Evolutionary conservation across 2,797 vertebrate genomes (phyloP), one percentile per base, ranked within the genome.

Genomic region (Discoglossus pictus): DNA sequence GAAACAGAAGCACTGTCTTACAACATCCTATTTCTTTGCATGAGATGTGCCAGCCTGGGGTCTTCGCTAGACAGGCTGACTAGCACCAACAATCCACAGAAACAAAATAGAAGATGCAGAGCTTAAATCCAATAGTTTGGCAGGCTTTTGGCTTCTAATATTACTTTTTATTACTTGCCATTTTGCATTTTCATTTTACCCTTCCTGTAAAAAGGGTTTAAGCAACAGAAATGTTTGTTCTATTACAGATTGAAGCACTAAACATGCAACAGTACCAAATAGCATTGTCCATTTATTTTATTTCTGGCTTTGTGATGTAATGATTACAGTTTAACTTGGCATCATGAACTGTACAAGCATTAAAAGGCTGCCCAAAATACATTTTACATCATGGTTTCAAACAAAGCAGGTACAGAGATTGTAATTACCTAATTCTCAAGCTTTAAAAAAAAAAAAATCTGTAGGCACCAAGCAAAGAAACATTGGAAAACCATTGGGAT

Each of bases 341-440:
- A 76, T 75, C 68, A 73, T 71, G 78, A 83, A 87, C 86, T 86
- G 85, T 78, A 89, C 86, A 90, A 88, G 85, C 85, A 83, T 80
- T 73, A 80, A 78, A 76, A 74, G 81, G 81, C 74, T 78, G 80
- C 80, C 81, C 51, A 70, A 79, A 70, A 78, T 86, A 83, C 74
- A 78, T 73, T 84, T 87, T 79, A 89, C 84, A 89, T 81, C 79
- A 78, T 80, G 63, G 73, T 79, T 82, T 81, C 83, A 87, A 87
- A 89, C 74, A 76, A 87, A 85, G 81, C 83, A 80, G 79, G 74
- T 83, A 80, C 81, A 80, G 81, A 81, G 76, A 78, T 1, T 78
- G 76, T 53, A 77, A 78, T 8, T 65, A 77, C 78, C 82, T 86
- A 80, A 75, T 79, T 81, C 59, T 79, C 80, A 85, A 85, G 77